These are phyloP conservation scores for Cotesia glomerata DNA, from an alignment of 1,140 invertebrate species.

Conservation along the genomic window DNA sequence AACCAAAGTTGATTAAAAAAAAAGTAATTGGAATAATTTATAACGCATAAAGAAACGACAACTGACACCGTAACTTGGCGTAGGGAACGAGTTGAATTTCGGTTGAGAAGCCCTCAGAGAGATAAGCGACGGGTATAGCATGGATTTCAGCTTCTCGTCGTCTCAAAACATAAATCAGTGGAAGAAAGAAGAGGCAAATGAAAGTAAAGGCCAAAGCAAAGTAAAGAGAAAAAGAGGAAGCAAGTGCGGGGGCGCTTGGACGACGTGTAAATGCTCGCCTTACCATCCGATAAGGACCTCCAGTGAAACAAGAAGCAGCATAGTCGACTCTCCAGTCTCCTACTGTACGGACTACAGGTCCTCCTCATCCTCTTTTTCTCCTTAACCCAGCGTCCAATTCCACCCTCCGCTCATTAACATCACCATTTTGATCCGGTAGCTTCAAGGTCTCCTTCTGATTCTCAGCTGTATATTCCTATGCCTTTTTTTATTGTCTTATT, in stretches of 20 bases:
- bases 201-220: too few relatives aligned
- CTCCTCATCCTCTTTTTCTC: conserved; percentile 2
- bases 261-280: conserved; percentile 37
- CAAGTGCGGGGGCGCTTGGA: conserved; percentile 30
- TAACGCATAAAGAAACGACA: conserved; percentile 6
- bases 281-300: conserved; percentile 32
- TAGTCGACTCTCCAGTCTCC: neutral
- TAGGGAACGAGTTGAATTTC: conserved; percentile 1
- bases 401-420: conserved; percentile 18
- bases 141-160: conserved; percentile 21
- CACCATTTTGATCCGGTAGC: conserved; percentile 16
- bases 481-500: too few relatives aligned
- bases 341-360: neutral
- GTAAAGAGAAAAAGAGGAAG: conserved; percentile 24
- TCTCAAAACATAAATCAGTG: conserved; percentile 22
- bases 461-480: neutral
- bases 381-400: conserved; percentile 16
- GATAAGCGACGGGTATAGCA: neutral
- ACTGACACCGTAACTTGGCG: neutral
- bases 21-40: conserved; percentile 7
- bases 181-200: conserved; percentile 6
- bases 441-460: neutral
- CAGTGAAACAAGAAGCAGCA: conserved; percentile 15
- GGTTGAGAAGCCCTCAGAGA: conserved; percentile 3
- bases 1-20: neutral